Evolutionary conservation across 2,113 vertebrate genomes (phyloP), one percentile per base, ranked within the genome.

Genomic region (Pithys albifrons): DNA sequence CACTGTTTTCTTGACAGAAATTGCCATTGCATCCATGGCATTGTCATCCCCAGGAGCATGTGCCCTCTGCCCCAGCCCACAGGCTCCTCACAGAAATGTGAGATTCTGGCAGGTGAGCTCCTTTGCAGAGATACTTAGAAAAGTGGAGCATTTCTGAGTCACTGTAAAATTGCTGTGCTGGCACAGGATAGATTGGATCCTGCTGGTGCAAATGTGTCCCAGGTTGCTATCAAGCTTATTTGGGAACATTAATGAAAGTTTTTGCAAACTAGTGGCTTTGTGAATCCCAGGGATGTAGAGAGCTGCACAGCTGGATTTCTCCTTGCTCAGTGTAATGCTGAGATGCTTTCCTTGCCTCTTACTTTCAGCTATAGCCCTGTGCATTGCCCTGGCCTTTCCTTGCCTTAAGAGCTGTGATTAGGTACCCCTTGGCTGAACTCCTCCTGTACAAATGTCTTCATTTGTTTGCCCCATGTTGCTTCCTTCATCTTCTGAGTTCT

Each of bases 141-240:
- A 71, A 0, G 0, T 0, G 1, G 9, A 25, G 43, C 37, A 35
- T 22, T 46, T 61, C 52, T 19, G 12, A 37, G 43, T 41, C 48
- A 19, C 57, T 31, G 31, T n/a, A 52, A 43, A 65, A 43, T 10
- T 33, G 39, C 57, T 51, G 48, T 7, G 3, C 9, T 45, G 37
- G 71, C 31, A 31, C 1, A 2, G 37, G 37, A 4, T 0, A 43
- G 48, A 19, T 13, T 52, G 43, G 48, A 37, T 65, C 52, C 28
- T 62, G 12, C 25, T 3, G 3, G 17, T 85, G 25, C 4, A 1
- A 59, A 79, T 2, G 6, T 45, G 27, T 55, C 49, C 54, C 33
- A 16, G 41, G 33, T 33, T 73, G 35, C 55, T 48, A 5, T 18
- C 1, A 1, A 41, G 20, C 18, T 81, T 43, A 35, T 62, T 14